Base-by-base conservation (phyloP, 2,888 invertebrate genomes). In the Ceraclea dissimilis region DNA sequence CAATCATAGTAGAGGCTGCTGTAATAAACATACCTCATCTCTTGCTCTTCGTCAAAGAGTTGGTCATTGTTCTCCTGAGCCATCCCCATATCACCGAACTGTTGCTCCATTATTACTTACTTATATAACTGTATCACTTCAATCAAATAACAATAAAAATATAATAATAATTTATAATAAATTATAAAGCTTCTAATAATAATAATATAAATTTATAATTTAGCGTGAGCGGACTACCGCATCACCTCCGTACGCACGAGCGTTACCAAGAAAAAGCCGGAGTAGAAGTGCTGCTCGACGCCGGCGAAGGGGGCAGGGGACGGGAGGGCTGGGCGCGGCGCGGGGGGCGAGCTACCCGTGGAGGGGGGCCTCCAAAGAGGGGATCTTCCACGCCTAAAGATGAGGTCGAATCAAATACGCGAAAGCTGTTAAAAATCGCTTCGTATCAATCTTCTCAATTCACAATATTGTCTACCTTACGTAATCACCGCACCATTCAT, bases 41-140 rank as follows among this genome's bases (percentile, higher is more conserved):
- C 79, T 64, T 72, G 76, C 65, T 82, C 82, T 64, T 83, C 83
- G 61, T 85, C 86, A 71, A 84, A 86, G 67, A 84, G 82, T 74
- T 86, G 85, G 74, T 86, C 85, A 65, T 84, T 82, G 70, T 85
- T 85, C 69, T 86, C 86, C 69, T 84, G 84, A 61, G 83, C 81
- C 63, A 83, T 73, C 69, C 80, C 83, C 67, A 83, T 77, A 67
- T 85, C 85, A 70, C 83, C 82, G 74, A 85, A 86, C 70, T 85
- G 85, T 70, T 82, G 75, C 64, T 82, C 82, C 78, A 81, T 73
- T 73, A 70, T 73, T 19, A 19, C 10, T 46, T 11, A 10, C 2
- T 2, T 46, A 46, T 18, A 18, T 19, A 46, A 46, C 2, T 54
- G 52, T 60, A 5, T 4, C 13, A 5, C 13, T 8, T n/a, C 13